Conservation (phyloP, 2,797 vertebrate genomes). For the Pipistrellus pipistrellus region DNA sequence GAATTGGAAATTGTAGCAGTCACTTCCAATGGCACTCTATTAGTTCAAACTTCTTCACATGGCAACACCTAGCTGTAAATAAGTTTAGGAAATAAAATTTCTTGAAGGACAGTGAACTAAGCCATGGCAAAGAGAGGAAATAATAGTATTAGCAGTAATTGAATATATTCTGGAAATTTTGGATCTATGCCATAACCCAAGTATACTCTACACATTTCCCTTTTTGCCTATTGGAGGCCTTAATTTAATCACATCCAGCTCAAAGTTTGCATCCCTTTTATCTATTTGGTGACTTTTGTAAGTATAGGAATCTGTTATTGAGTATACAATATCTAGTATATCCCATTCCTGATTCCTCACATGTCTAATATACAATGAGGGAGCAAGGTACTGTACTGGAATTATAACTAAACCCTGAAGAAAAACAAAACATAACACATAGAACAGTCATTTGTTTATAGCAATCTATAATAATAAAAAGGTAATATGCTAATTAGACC, state of each 20-base stretch:
- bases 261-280: neutral
- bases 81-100: neutral
- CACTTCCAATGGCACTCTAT: neutral
- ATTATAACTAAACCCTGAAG: neutral
- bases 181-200: neutral
- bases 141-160: neutral
- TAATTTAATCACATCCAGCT: neutral
- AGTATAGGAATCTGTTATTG: neutral
- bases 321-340: neutral
- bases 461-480: neutral
- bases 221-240: neutral
- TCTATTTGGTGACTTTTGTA: neutral
- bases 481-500: no score
- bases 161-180: neutral
- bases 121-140: neutral
- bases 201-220: neutral
- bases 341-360: neutral
- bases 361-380: neutral
- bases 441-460: neutral
- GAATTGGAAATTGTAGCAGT: neutral
- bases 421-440: neutral
- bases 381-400: neutral
- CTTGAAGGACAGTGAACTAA: neutral
- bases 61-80: neutral
- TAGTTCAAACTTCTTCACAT: neutral